Conservation (phyloP, 2,113 vertebrate species). For the Genyomyrus donnyi region DNA sequence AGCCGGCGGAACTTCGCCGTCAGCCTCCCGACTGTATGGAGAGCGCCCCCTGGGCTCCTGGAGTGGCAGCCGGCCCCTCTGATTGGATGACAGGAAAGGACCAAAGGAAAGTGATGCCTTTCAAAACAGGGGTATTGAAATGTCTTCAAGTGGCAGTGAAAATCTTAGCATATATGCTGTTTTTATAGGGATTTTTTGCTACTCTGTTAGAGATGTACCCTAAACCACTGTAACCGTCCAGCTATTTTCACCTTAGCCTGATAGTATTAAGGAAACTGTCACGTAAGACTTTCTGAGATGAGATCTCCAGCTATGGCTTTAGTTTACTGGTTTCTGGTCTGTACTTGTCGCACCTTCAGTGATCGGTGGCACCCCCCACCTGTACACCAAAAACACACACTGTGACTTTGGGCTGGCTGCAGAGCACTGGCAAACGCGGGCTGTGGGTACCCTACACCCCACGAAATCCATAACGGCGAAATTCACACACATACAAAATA, state of each 20-base stretch:
- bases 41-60: background rate
- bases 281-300: background rate
- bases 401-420: background rate
- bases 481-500: background rate
- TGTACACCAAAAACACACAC: background rate
- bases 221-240: background rate
- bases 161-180: background rate
- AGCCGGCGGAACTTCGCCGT: background rate
- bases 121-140: background rate
- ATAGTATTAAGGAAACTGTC: background rate
- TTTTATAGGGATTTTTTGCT: background rate
- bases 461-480: background rate
- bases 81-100: background rate
- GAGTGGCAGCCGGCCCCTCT: background rate
- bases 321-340: background rate
- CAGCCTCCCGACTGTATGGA: slow-evolving; percentile 28
- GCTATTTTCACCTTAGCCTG: background rate
- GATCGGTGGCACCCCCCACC: background rate
- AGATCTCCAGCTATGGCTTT: background rate
- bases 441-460: background rate
- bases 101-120: background rate
- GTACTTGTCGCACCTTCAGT: background rate
- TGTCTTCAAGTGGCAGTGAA: background rate
- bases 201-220: background rate
- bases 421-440: background rate